Evolutionary conservation across 2,113 vertebrate species (phyloP), one percentile per base, ranked within the genome.

Genomic region (Atrichornis clamosus): DNA sequence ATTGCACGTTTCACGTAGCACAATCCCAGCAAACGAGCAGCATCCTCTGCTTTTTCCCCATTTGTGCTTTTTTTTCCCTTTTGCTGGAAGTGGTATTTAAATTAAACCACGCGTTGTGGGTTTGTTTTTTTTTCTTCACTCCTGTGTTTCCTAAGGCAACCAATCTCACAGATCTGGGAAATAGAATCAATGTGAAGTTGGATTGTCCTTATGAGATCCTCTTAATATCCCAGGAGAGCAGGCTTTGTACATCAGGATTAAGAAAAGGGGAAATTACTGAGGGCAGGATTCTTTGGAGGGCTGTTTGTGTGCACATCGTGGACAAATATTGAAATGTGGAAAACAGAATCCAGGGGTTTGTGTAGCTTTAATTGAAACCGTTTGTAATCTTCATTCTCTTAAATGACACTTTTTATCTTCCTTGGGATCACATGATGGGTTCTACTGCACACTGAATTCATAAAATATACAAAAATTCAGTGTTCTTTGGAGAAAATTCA

Each of bases 351-450:
- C 68, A 39, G 83, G 88, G 73, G 19, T 9, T 87, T 79, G 73
- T 44, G 50, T 11, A 42, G 79, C 60, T 90, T 86, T 96, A 94
- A 96, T 93, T 95, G 95, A 94, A 96, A 47, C 76, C 1, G 3
- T 96, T 93, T 92, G 79, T 96, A 95, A 96, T 91, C 73, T 84
- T 96, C 92, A 19, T 87, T 72, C 80, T 89, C 73, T 84, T 84
- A 42, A 92, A 58, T 72, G 85, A 46, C 62, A 82, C 47, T 80
- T 56, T 92, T 92, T 42, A 87, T 94, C 86, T 92, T 93, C 83
- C 46, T 33, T 28, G 55, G 14, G 73, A 86, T 92, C 24, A 0
- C 47, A 4, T 12, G 41, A 59, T 22, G 50, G 41, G 21, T 33
- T 85, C 87, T 56, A 6, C 49, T 50, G 83, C 13, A 11, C 69